A percentile compares a stretch with the other conserved stretches of the same genome.
phyloP scores from a whole-genome alignment of 2,888 invertebrate species.

The Drosophila paranaensis region DNA sequence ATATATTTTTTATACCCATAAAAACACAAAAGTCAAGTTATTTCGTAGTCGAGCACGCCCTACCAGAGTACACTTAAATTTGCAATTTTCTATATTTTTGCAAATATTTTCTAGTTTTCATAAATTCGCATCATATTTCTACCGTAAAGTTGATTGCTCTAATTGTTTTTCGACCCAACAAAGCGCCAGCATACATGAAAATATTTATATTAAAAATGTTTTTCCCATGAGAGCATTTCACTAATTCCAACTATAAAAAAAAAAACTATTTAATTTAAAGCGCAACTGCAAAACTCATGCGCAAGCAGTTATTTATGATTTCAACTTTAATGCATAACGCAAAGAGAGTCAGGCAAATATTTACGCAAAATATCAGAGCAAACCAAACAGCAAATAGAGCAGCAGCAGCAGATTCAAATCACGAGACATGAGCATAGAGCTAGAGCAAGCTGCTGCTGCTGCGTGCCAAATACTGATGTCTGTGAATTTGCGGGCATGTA shows the following conservation, averaged over 20 bases:
- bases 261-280: conserved; percentile 20
- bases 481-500: conserved; percentile 39
- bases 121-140: not conserved
- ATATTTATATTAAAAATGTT: not conserved
- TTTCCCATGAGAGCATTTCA: not conserved
- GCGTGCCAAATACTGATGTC: not conserved
- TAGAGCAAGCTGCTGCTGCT: not conserved
- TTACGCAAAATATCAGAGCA: conserved; percentile 29
- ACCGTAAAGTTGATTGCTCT: no score
- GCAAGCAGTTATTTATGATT: not conserved
- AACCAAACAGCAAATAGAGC: not conserved
- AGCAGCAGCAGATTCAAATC: not conserved
- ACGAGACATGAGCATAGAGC: conserved; percentile 18
- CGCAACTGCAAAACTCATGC: conserved; percentile 10
- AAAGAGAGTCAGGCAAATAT: conserved; percentile 30
- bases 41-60: no score
- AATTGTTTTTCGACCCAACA: not conserved
- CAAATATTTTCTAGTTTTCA: not conserved
- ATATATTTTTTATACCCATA: no score
- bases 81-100: not conserved
- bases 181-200: not conserved
- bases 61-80: no score
- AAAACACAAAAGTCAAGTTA: no score
- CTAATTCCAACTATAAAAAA: conserved; percentile 2
- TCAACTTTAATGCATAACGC: conserved; percentile 2